phyloP scores from a whole-genome alignment of 1,140 invertebrate genomes.

The Zophobas atratus region DNA sequence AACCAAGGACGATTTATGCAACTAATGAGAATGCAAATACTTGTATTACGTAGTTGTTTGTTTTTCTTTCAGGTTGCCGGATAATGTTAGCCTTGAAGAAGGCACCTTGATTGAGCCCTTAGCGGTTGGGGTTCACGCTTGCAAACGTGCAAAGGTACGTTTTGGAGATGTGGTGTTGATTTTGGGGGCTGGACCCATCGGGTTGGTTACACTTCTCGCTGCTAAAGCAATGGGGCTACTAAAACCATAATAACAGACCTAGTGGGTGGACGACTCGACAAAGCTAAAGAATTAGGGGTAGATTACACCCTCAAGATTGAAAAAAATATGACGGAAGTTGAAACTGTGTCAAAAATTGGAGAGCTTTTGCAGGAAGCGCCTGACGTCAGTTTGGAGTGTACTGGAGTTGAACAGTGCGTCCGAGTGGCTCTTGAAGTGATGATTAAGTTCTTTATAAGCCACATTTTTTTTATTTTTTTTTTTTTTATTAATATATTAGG shows the following conservation, averaged over 20 bases:
- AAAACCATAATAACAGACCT: constrained; percentile 89
- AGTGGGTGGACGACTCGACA: constrained; percentile 78
- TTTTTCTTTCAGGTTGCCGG: constrained; percentile 79
- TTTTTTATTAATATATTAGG: constrained; percentile 69
- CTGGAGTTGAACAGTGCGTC: constrained; percentile 84
- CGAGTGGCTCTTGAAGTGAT: constrained; percentile 81
- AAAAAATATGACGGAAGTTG: constrained; percentile 71
- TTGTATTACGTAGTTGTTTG: not conserved
- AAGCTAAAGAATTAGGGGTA: constrained; percentile 89
- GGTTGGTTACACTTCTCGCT: constrained; percentile 86
- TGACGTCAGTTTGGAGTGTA: constrained; percentile 89
- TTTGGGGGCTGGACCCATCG: constrained; percentile 93
- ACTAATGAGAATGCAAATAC: too few species aligned
- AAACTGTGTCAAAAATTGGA: constrained; percentile 76
- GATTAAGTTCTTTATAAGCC: too few species aligned
- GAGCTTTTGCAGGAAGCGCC: constrained; percentile 77
- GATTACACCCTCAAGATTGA: constrained; percentile 77
- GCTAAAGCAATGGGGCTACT: constrained; percentile 90
- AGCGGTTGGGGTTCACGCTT: constrained; percentile 93
- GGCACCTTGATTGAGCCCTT: constrained; percentile 94
- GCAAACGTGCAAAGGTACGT: constrained; percentile 81
- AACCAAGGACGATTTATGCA: constrained; percentile 31
- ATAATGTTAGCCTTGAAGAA: constrained; percentile 92
- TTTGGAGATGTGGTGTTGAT: constrained; percentile 86
- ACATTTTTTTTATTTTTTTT: too few species aligned